Base-by-base conservation (phyloP, 2,888 invertebrate genomes). In the Acronicta leporina region DNA sequence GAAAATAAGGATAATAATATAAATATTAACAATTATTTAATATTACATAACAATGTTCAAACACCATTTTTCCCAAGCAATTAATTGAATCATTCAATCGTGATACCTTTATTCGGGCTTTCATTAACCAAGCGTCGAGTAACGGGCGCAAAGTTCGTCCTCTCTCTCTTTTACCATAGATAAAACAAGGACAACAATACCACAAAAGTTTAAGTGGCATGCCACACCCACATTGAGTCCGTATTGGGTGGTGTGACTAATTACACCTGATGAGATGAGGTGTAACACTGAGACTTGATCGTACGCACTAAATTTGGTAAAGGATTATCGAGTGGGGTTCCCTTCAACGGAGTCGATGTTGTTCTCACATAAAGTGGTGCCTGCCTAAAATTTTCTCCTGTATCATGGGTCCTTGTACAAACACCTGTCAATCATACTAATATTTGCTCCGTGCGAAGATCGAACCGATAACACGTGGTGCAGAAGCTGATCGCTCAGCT, bases 191-290 rank as follows among this genome's bases (percentile, higher is more conserved):
- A 80, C 52, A 51, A 60, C 33, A 30, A n/a, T 59, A 62, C 38
- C 41, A 56, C 53, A 58, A 71, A 70, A 60, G 47, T 54, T 33
- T 63, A 33, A 46, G 52, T 64, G 69, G 55, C 53, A 54, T 55
- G 57, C 51, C 56, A 70, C 83, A 75, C 80, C 83, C 81, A 82
- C 80, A 61, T 54, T 30, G 13, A 30, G 20, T 54, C 79, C 80
- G 64, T 76, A 76, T 81, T 74, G 64, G 80, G 82, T 53, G 57
- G 54, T 64, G 61, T 84, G 85, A 85, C 80, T 85, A 85, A 84
- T 83, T 83, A 75, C 76, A 77, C 75, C 71, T 75, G 67, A 71
- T 64, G 47, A 54, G 73, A 77, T 63, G 73, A 81, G 75, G 73
- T 79, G 76, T 63, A 65, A 62, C 47, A 46, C 58, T 58, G 63